phyloP scores from a whole-genome alignment of 2,113 vertebrate species.

The Semnopithecus entellus region DNA sequence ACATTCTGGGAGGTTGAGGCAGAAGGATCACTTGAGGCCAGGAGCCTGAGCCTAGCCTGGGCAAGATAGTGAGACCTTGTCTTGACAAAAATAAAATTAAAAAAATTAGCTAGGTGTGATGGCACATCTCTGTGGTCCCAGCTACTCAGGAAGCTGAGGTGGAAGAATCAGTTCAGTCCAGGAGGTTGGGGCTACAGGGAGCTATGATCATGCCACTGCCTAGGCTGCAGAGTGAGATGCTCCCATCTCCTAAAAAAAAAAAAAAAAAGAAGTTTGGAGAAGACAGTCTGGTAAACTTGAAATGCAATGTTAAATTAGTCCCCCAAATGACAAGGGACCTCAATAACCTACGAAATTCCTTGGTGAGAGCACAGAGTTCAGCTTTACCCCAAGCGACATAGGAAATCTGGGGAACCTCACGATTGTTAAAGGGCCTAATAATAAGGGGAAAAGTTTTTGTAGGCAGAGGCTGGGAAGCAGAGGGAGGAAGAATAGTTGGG shows the following conservation, averaged over 20 bases:
- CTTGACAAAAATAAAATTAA: too few relatives aligned
- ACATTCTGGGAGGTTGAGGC: too few relatives aligned
- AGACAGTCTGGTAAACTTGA: background rate
- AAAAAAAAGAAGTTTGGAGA: background rate
- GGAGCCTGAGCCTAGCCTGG: too few relatives aligned
- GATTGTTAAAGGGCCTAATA: background rate
- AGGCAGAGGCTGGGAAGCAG: background rate
- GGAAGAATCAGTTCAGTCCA: too few relatives aligned
- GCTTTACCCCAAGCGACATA: background rate
- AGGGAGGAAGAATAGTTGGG: background rate
- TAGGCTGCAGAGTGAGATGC: too few relatives aligned
- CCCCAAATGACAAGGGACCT: background rate
- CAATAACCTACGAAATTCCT: background rate
- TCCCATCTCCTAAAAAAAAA: background rate
- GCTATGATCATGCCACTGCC: too few relatives aligned
- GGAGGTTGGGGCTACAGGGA: too few relatives aligned
- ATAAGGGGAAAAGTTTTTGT: background rate
- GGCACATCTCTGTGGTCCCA: too few relatives aligned
- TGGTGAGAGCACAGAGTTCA: background rate
- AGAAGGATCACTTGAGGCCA: too few relatives aligned
- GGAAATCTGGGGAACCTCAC: background rate
- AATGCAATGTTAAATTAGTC: background rate
- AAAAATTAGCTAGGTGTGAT: too few relatives aligned
- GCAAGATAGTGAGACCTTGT: too few relatives aligned
- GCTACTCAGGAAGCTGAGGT: too few relatives aligned